phyloP scores from a whole-genome alignment of 2,888 invertebrate genomes.

The Chaetogeoica ovagalla region DNA sequence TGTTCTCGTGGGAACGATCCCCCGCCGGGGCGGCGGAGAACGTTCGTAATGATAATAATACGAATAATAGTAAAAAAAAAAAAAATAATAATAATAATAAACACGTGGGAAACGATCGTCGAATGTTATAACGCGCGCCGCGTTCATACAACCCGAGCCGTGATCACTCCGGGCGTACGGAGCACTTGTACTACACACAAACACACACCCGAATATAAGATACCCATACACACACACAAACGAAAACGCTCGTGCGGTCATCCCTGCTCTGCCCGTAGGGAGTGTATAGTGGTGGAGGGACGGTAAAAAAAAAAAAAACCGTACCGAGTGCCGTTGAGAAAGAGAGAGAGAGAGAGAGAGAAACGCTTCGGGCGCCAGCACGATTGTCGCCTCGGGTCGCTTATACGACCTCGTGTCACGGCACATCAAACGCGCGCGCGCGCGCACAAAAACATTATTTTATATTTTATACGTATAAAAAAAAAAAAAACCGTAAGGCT shows the following conservation, averaged over 20 bases:
- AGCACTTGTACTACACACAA: conserved; percentile 4
- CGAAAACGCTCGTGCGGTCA: conserved; percentile 12
- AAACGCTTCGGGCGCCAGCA: conserved; percentile 39
- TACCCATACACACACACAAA: not conserved
- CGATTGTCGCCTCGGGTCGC: conserved; percentile 49
- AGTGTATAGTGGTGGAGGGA: not conserved
- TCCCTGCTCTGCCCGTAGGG: conserved; percentile 40
- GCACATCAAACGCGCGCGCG: conserved; percentile 48
- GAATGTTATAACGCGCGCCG: no score
- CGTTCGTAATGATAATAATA: conserved; percentile 36
- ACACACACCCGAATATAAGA: not conserved
- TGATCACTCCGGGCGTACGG: conserved; percentile 48
- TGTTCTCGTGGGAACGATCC: conserved; percentile 44
- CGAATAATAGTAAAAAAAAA: conserved; percentile 3
- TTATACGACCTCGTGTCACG: conserved; percentile 51
- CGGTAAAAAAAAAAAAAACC: not conserved
- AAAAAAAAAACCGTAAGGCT: conserved; percentile 50
- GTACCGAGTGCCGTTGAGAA: no score
- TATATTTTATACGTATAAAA: no score
- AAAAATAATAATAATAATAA: conserved; percentile 3
- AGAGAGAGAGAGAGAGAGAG: not conserved
- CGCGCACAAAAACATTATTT: conserved; percentile 32
- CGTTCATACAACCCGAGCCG: conserved; percentile 35
- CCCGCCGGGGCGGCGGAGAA: conserved; percentile 29
- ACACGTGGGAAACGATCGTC: conserved; percentile 50